Conservation (phyloP, 2,888 invertebrate genomes). For the Synergus gifuensis region DNA sequence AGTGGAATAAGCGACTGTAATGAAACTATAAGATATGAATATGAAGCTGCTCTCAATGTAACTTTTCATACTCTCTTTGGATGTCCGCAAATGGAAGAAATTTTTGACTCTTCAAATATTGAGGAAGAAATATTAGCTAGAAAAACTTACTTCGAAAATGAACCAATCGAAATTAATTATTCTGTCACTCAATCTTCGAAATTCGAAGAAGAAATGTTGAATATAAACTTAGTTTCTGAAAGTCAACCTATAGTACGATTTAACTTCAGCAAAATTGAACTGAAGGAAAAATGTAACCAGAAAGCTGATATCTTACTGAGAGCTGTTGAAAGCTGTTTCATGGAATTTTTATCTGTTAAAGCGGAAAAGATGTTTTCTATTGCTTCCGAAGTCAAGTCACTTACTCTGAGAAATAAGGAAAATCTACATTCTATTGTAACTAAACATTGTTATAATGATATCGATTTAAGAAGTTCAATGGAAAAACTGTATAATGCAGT, state of each 20-base stretch:
- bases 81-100: neutral
- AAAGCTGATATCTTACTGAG: neutral
- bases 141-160: neutral
- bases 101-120: neutral
- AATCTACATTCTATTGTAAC: neutral
- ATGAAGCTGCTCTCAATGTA: slow-evolving; percentile 11
- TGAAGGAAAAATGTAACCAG: neutral
- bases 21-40: neutral
- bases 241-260: neutral
- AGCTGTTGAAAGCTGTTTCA: neutral
- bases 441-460: neutral
- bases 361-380: neutral
- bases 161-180: neutral
- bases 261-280: neutral
- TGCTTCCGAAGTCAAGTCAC: neutral
- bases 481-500: neutral
- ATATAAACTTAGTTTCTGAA: neutral
- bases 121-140: neutral
- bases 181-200: neutral
- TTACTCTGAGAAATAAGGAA: neutral
- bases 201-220: neutral
- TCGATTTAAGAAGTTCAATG: neutral
- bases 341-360: neutral
- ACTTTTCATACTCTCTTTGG: slow-evolving; percentile 14
- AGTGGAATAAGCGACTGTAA: neutral